Conservation (phyloP, 2,888 invertebrate species). For the Stomorhina lunata region DNA sequence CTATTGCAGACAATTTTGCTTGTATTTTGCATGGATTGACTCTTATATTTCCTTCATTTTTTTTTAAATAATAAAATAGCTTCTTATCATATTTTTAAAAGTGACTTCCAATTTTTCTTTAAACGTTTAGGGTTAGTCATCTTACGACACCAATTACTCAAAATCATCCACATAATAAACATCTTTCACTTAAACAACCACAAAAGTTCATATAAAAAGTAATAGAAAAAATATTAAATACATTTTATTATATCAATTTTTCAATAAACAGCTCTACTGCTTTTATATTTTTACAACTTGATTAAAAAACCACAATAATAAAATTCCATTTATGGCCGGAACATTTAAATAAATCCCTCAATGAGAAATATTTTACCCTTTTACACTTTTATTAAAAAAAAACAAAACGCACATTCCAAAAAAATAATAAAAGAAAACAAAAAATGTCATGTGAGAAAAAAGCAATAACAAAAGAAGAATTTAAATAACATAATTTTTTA, state of each 20-base stretch:
- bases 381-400: constrained; percentile 32
- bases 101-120: not conserved
- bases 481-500: constrained; percentile 46
- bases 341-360: constrained; percentile 53
- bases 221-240: not conserved
- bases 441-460: constrained; percentile 18
- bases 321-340: constrained; percentile 33
- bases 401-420: not conserved
- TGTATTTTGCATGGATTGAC: too few species aligned
- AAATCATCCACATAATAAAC: not conserved
- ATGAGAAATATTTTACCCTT: constrained; percentile 37
- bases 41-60: too few species aligned
- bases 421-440: not conserved
- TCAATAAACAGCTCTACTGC: not conserved
- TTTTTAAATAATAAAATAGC: too few species aligned
- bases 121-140: not conserved
- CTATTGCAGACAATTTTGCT: too few species aligned
- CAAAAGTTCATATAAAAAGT: not conserved
- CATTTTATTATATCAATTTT: constrained; percentile 7
- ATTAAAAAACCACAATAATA: constrained; percentile 55
- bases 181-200: not conserved
- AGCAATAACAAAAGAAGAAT: constrained; percentile 12
- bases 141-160: not conserved
- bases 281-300: constrained; percentile 48
- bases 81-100: not conserved